These are phyloP conservation scores for Notocelia uddmanniana DNA, from an alignment of 2,888 invertebrate genomes.

Conservation along the genomic window DNA sequence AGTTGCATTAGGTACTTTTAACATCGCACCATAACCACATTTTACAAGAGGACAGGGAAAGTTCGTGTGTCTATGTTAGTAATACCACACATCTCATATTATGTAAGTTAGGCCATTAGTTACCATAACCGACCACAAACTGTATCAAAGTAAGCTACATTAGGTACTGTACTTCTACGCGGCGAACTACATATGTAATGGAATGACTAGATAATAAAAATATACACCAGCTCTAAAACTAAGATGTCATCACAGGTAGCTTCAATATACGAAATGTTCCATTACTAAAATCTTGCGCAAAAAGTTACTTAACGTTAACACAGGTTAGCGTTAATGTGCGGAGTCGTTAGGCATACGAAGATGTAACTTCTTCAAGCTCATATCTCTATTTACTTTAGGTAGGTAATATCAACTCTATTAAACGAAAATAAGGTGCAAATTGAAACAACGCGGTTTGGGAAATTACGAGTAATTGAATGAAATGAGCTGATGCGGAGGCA, in stretches of 20 bases:
- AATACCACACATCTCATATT: too few relatives aligned
- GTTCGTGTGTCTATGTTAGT: too few relatives aligned
- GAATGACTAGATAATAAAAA: slow-evolving; percentile 7
- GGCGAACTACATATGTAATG: too few relatives aligned
- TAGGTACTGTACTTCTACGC: neutral
- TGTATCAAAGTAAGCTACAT: neutral
- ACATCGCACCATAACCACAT: too few relatives aligned
- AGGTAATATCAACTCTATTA: neutral
- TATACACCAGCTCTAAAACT: neutral
- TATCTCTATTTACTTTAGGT: neutral
- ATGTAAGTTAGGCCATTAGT: too few relatives aligned
- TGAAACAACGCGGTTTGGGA: neutral
- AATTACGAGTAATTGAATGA: neutral
- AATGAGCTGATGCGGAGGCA: slow-evolving; percentile 1
- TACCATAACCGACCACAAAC: too few relatives aligned
- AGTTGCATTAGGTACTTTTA: too few relatives aligned
- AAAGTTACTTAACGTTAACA: slow-evolving; percentile 24
- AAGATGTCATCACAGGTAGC: slow-evolving; percentile 18
- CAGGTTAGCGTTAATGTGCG: slow-evolving; percentile 20
- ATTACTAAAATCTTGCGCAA: slow-evolving; percentile 27
- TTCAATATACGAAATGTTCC: slow-evolving; percentile 18
- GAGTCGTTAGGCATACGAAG: slow-evolving; percentile 18
- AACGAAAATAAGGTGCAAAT: neutral
- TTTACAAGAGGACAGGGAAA: too few relatives aligned
- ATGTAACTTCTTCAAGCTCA: neutral